Evolutionary conservation across 2,888 invertebrate genomes (phyloP).

Genomic region (Catocala nupta): DNA sequence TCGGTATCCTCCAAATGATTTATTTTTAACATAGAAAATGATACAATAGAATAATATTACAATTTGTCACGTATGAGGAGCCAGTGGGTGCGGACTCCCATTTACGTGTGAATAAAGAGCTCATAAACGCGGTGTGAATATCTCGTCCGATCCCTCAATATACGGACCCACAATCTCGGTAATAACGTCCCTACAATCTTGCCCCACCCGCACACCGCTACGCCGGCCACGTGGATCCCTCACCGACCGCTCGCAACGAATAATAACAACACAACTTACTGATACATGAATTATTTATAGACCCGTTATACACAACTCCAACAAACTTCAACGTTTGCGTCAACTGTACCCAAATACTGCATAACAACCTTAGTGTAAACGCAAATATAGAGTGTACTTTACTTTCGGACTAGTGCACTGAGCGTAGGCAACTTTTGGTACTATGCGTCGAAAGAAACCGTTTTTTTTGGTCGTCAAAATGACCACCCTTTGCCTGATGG

Average conservation of each 20-base stretch:
- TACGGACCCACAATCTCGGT: background rate
- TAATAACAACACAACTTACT: conserved; percentile 17
- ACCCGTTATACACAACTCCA: background rate
- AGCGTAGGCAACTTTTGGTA: background rate
- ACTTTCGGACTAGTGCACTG: background rate
- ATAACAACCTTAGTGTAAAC: conserved; percentile 2
- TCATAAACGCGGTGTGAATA: background rate
- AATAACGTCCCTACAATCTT: background rate
- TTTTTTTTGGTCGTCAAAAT: too few species aligned
- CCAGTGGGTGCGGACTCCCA: background rate
- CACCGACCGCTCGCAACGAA: background rate
- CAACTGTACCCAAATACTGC: conserved; percentile 9
- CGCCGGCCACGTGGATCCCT: background rate
- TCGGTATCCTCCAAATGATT: background rate
- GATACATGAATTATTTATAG: conserved; percentile 20
- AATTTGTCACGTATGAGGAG: background rate
- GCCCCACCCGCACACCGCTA: background rate
- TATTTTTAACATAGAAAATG: background rate
- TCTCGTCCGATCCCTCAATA: background rate
- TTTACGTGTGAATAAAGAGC: background rate
- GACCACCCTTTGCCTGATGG: too few species aligned
- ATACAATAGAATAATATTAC: background rate
- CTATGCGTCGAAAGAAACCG: too few species aligned
- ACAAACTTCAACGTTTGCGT: conserved; percentile 4
- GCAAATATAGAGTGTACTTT: background rate